Conservation (phyloP, 1,140 invertebrate species). For the Drosophila neocordata region DNA sequence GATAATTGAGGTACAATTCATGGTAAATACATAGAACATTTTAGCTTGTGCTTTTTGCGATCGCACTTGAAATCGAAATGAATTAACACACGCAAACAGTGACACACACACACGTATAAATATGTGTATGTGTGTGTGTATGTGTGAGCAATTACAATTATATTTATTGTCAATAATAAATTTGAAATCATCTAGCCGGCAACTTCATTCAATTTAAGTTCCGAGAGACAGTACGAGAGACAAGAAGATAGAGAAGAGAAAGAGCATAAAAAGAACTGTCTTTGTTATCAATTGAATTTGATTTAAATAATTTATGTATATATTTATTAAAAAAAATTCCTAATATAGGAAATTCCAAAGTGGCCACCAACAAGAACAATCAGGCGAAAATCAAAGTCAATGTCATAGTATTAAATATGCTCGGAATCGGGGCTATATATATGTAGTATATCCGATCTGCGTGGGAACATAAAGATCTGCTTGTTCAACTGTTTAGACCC, state of each 20-base stretch:
- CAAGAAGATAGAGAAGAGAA: constrained; percentile 23
- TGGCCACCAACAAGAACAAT: not conserved
- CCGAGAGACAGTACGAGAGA: not conserved
- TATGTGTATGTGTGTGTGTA: not conserved
- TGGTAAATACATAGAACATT: not conserved
- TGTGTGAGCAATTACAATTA: constrained; percentile 24
- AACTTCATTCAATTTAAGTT: constrained; percentile 5
- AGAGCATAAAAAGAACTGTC: constrained; percentile 20
- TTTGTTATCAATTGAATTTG: constrained; percentile 44
- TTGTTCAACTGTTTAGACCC: constrained; percentile 33
- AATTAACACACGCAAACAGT: not conserved
- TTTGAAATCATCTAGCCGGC: constrained; percentile 3
- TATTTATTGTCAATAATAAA: constrained; percentile 8
- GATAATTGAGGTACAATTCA: constrained; percentile 27
- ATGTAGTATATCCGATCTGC: constrained; percentile 4
- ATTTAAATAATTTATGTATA: constrained; percentile 18
- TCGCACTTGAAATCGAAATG: not conserved
- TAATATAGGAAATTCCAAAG: not conserved
- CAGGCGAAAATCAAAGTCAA: not conserved
- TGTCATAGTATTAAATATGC: not conserved
- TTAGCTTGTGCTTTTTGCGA: not conserved
- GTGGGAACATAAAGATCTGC: constrained; percentile 48
- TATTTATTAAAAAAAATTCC: not conserved
- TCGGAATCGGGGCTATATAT: no score
- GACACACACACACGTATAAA: not conserved